Base-by-base conservation (phyloP, 2,888 invertebrate genomes). In the Phragmatobia fuliginosa region DNA sequence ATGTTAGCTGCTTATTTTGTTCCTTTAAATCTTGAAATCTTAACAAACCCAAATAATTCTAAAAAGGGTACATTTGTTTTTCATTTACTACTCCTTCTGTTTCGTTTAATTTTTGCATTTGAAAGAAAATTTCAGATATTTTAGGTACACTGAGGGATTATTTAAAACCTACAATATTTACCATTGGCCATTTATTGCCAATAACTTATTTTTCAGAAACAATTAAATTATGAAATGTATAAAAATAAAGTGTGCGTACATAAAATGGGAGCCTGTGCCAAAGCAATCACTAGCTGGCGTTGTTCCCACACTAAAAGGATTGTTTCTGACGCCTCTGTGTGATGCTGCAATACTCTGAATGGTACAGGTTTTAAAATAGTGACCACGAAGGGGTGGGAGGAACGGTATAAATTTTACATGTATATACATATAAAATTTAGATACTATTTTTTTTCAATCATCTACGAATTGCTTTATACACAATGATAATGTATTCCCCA, bases 281-380 rank as follows among this genome's bases (percentile, higher is more conserved):
- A 87, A 81, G 83, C 85, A 87, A 87, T 88, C 86, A 83, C 82
- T 70, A 68, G 73, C 85, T 87, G 86, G 86, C 85, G 77, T 45
- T 59, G 85, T 84, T 86, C 85, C 86, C 86, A 80, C 81, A 75
- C 85, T 87, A 83, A 88, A 83, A 87, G 87, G 84, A 87, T 87
- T 87, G 86, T 83, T 74, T 79, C 71, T 75, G 80, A 81, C 77
- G 74, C 74, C 74, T 66, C 45, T 18, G 36, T 77, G 71, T 71
- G 65, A 71, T 81, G 69, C 45, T 41, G 69, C 45, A 52, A 65
- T 66, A 65, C 45, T 56, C 36, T 21, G 61, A 52, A 45, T 49
- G 52, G 52, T 56, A 64, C 56, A 64, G 33, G 28, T 64, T 63
- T 52, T 16, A 2, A 8, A 45, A n/a, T 45, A 31, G 14, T 21